These are phyloP conservation scores for Hypsopygia costalis DNA, from an alignment of 2,888 invertebrate species.

Conservation along the genomic window DNA sequence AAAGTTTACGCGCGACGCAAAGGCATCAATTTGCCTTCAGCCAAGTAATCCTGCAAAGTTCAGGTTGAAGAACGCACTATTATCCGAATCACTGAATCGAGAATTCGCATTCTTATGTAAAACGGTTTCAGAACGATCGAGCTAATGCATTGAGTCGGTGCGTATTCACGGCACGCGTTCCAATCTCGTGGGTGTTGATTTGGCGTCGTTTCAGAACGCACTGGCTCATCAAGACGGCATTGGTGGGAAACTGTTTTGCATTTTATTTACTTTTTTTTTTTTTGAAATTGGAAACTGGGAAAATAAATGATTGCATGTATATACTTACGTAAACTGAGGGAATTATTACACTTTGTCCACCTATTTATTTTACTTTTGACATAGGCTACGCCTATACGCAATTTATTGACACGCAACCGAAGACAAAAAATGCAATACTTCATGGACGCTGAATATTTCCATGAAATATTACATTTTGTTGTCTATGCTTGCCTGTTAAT, in stretches of 20 bases:
- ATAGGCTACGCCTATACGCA: too few relatives aligned
- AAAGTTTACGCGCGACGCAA: slow-evolving; percentile 28
- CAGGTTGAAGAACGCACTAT: slow-evolving; percentile 53
- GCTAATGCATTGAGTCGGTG: slow-evolving; percentile 32
- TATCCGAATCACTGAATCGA: slow-evolving; percentile 65
- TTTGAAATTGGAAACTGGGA: too few relatives aligned
- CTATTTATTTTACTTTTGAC: too few relatives aligned
- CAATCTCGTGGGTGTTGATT: slow-evolving; percentile 64
- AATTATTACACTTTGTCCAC: too few relatives aligned
- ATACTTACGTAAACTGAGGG: too few relatives aligned
- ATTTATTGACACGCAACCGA: too few relatives aligned
- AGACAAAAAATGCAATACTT: too few relatives aligned
- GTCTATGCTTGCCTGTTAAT: too few relatives aligned
- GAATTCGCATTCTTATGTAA: slow-evolving; percentile 70
- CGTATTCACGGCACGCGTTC: slow-evolving; percentile 67
- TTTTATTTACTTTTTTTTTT: slow-evolving; percentile 16
- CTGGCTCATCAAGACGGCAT: slow-evolving; percentile 53
- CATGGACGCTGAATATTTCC: too few relatives aligned
- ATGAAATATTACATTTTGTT: too few relatives aligned
- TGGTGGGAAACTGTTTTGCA: slow-evolving; percentile 31
- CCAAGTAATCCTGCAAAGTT: slow-evolving; percentile 47
- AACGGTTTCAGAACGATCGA: slow-evolving; percentile 41
- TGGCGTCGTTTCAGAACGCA: slow-evolving; percentile 46
- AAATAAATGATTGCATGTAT: too few relatives aligned
- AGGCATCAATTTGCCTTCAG: slow-evolving; percentile 26